phyloP scores from a whole-genome alignment of 2,888 invertebrate species.

The Plagiodera versicolora region DNA sequence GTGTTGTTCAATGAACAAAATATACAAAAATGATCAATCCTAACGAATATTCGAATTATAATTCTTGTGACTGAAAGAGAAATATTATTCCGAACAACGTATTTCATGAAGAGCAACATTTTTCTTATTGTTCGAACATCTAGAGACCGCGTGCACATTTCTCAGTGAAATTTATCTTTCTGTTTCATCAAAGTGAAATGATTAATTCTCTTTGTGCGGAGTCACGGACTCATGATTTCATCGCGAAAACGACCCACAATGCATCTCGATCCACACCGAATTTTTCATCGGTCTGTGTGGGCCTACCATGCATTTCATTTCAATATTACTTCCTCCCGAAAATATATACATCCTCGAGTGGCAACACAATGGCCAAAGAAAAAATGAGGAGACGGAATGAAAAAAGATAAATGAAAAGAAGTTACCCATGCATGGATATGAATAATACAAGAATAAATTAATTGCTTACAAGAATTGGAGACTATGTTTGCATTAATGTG shows the following conservation, averaged over 20 bases:
- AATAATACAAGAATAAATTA: neutral
- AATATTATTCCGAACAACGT: neutral
- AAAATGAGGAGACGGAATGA: constrained; percentile 7
- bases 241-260: constrained; percentile 1
- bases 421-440: neutral
- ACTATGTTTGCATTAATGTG: neutral
- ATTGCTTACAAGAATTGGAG: neutral
- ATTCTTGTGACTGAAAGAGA: neutral
- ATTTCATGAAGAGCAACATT: neutral
- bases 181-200: neutral
- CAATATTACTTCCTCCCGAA: constrained; percentile 23
- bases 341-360: constrained; percentile 26
- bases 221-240: neutral
- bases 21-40: no score
- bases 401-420: neutral
- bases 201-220: neutral
- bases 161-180: neutral
- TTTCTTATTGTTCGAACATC: neutral
- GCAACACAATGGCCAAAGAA: constrained; percentile 23
- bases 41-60: neutral
- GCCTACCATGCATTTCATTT: constrained; percentile 23
- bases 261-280: constrained; percentile 1
- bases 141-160: neutral
- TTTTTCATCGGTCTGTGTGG: constrained; percentile 18
- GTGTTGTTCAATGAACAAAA: no score